Percentiles rank a stretch among this genome's conserved stretches.
Evolutionary conservation across 2,888 invertebrate genomes (phyloP).

Genomic region (Lymantria dispar): DNA sequence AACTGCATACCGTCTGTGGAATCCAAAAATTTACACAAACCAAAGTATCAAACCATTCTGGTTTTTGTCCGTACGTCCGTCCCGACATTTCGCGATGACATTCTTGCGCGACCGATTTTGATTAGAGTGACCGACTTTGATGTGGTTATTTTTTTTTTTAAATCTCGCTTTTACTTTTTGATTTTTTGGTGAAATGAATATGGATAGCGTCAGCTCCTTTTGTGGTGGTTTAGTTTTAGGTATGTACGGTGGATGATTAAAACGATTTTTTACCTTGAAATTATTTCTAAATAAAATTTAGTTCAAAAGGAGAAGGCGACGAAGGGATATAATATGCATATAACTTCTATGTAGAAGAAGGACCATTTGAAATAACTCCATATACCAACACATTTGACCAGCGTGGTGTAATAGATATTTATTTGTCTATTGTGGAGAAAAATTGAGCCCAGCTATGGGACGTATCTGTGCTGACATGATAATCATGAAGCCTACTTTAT

Average conservation of each 20-base stretch:
- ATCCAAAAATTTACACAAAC: slow-evolving; percentile 76
- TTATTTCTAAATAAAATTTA: neutral
- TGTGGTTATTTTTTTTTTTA: slow-evolving; percentile 15
- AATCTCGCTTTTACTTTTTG: slow-evolving; percentile 6
- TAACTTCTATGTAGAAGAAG: too few species aligned
- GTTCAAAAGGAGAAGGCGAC: too few species aligned
- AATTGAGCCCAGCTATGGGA: too few species aligned
- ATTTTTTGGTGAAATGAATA: slow-evolving; percentile 36
- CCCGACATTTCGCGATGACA: slow-evolving; percentile 61
- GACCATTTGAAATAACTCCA: too few species aligned
- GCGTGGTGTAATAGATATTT: too few species aligned
- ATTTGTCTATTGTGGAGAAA: too few species aligned
- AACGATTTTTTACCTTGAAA: neutral
- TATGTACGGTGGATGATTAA: slow-evolving; percentile 6
- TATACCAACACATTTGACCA: too few species aligned
- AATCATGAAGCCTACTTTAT: too few species aligned
- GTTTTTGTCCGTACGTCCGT: slow-evolving; percentile 59
- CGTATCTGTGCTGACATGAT: too few species aligned
- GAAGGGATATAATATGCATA: too few species aligned
- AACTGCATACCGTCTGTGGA: slow-evolving; percentile 43
- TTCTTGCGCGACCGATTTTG: slow-evolving; percentile 64
- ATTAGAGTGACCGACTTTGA: slow-evolving; percentile 48
- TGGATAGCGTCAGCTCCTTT: slow-evolving; percentile 21
- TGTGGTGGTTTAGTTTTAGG: neutral
- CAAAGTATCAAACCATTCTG: slow-evolving; percentile 65